Evolutionary conservation across 2,888 invertebrate species (phyloP).

Genomic region (Spialia ferax): DNA sequence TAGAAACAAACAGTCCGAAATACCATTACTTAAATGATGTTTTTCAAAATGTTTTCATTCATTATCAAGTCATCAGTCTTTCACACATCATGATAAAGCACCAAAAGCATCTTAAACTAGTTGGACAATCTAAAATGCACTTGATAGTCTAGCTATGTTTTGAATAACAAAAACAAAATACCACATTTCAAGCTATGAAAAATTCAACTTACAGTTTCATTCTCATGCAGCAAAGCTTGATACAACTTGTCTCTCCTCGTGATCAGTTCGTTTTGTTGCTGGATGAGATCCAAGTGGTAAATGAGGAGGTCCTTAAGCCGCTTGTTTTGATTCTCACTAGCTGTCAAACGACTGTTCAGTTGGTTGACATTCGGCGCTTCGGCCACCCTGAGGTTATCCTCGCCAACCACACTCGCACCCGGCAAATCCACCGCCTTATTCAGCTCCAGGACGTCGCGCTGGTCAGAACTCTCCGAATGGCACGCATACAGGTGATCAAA

Average conservation of each 20-base stretch:
- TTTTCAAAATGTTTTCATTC: too few species aligned
- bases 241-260: slow-evolving; percentile 93
- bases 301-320: slow-evolving; percentile 92
- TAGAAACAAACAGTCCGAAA: too few species aligned
- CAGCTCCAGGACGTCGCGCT: slow-evolving; percentile 63
- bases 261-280: slow-evolving; percentile 95
- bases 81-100: too few species aligned
- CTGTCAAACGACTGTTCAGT: slow-evolving; percentile 70
- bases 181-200: not conserved
- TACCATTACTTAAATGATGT: too few species aligned
- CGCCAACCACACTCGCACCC: slow-evolving; percentile 63
- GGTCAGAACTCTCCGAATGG: slow-evolving; percentile 75
- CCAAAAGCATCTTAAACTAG: too few species aligned
- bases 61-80: too few species aligned
- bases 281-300: slow-evolving; percentile 94
- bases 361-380: slow-evolving; percentile 55
- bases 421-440: slow-evolving; percentile 75
- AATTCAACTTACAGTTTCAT: slow-evolving; percentile 89
- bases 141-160: too few species aligned
- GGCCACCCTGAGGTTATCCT: slow-evolving; percentile 55
- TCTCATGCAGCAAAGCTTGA: slow-evolving; percentile 90
- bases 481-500: slow-evolving; percentile 92
- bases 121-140: too few species aligned
- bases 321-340: slow-evolving; percentile 86
- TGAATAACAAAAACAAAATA: too few species aligned